These are phyloP conservation scores for Gymnopithys bicolor DNA, from an alignment of 2,797 vertebrate species.

Conservation along the genomic window DNA sequence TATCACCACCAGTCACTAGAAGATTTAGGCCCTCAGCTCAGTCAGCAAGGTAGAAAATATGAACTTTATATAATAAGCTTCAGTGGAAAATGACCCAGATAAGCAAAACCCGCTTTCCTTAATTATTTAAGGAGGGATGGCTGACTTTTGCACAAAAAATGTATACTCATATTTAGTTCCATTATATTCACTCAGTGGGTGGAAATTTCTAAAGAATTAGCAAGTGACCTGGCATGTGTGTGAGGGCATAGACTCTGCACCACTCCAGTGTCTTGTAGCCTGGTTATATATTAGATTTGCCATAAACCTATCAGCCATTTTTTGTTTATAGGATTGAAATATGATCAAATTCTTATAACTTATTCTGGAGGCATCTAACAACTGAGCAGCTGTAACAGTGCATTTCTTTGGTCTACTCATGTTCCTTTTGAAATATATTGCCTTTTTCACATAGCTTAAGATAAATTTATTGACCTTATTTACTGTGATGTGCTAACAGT, in stretches of 20 bases:
- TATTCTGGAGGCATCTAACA: not conserved
- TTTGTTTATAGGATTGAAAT: not conserved
- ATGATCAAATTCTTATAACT: not conserved
- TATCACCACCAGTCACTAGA: not conserved
- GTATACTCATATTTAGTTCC: not conserved
- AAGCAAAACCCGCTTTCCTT: not conserved
- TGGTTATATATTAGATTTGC: not conserved
- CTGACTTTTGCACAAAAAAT: not conserved
- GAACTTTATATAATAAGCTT: not conserved
- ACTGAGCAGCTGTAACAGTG: not conserved
- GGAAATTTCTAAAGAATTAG: not conserved
- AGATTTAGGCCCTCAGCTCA: not conserved
- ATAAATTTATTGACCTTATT: not conserved
- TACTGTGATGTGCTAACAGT: not conserved
- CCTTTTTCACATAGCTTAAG: not conserved
- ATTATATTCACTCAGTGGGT: not conserved
- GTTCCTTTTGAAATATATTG: not conserved
- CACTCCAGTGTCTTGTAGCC: not conserved
- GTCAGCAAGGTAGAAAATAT: not conserved
- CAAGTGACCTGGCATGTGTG: accelerated
- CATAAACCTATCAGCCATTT: not conserved
- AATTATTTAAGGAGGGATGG: not conserved
- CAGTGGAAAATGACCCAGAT: not conserved
- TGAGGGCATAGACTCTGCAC: not conserved
- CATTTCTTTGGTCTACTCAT: not conserved